Conservation (phyloP, 2,113 vertebrate species). For the Gallinago undulata region DNA sequence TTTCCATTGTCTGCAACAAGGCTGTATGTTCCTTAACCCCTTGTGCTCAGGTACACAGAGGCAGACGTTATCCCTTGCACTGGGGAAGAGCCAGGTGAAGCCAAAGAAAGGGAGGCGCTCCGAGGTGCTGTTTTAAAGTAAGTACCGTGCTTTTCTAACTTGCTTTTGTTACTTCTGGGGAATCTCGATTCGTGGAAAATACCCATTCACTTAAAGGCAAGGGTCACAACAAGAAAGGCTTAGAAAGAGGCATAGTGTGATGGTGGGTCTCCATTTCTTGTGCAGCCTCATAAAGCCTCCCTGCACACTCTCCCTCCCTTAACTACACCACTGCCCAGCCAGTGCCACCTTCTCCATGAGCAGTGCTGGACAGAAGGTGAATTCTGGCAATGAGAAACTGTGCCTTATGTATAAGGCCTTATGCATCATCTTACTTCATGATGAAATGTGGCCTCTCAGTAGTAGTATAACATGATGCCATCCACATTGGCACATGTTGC, state of each 20-base stretch:
- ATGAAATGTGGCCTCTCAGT: background rate
- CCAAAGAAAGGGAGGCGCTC: constrained; percentile 95
- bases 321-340: background rate
- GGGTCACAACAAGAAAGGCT: background rate
- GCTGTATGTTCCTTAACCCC: constrained; percentile 75
- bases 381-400: background rate
- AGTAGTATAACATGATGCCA: background rate
- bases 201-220: background rate
- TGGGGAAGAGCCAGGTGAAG: constrained; percentile 96
- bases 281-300: background rate
- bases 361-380: background rate
- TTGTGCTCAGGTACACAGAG: constrained; percentile 90
- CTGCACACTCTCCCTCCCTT: background rate
- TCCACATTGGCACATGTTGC: background rate
- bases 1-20: background rate
- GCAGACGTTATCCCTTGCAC: constrained; percentile 98
- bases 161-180: background rate
- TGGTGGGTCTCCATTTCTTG: background rate
- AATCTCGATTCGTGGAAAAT: background rate
- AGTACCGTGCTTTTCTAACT: constrained; percentile 19
- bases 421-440: background rate
- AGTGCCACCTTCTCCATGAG: background rate
- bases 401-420: background rate
- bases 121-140: constrained; percentile 98
- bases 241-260: background rate